Evolutionary conservation across 1,140 invertebrate genomes (phyloP).

Genomic region (Eueides isabella): DNA sequence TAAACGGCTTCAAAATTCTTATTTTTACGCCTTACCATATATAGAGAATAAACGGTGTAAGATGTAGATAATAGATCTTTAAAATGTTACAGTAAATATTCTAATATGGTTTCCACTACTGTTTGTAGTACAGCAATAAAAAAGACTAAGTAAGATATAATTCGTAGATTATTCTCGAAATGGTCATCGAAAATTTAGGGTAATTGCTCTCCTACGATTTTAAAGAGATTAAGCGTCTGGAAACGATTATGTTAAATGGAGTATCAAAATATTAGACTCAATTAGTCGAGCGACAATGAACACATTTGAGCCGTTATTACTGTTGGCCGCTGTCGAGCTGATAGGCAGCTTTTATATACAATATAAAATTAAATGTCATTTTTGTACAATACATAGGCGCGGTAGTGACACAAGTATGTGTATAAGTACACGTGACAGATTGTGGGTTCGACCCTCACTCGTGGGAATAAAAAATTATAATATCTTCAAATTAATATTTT

Average conservation of each 20-base stretch:
- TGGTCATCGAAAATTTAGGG: not conserved
- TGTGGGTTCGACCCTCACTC: too few species aligned
- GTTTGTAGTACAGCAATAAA: not conserved
- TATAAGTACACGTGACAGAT: too few species aligned
- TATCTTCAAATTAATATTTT: too few species aligned
- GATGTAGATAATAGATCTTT: too few species aligned
- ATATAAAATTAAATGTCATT: too few species aligned
- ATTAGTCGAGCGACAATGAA: constrained; percentile 27
- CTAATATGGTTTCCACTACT: not conserved
- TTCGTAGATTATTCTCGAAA: not conserved
- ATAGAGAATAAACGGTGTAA: too few species aligned
- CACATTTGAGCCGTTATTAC: constrained; percentile 16
- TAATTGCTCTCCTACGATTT: not conserved
- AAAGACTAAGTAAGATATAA: not conserved
- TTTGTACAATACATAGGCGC: too few species aligned
- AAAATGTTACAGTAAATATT: too few species aligned
- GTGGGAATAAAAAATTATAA: not conserved
- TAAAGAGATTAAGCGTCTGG: constrained; percentile 21
- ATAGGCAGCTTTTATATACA: not conserved
- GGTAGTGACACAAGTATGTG: too few species aligned
- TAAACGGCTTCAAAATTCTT: too few species aligned
- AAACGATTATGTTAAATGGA: constrained; percentile 31
- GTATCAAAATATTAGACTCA: constrained; percentile 30
- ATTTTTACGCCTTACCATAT: too few species aligned
- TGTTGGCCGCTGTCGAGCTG: not conserved